Base-by-base conservation (phyloP, 1,140 invertebrate genomes). In the Gonatopus flavifemur region DNA sequence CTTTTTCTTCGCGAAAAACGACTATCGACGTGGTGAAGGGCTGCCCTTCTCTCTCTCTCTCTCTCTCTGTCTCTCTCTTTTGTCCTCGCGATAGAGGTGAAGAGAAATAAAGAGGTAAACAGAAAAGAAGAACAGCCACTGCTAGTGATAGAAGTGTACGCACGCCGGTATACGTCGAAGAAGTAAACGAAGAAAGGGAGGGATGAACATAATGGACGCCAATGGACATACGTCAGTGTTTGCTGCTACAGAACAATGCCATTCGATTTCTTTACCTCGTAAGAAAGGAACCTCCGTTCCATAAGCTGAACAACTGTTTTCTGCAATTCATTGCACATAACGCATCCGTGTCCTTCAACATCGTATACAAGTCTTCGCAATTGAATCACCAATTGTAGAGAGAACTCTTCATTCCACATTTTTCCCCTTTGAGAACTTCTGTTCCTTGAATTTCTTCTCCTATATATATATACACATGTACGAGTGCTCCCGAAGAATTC, bases 211-310 rank as follows among this genome's bases (percentile, higher is more conserved):
- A 61, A 61, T 49, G 49, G 60, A 49, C 49, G 36, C 35, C 43
- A 49, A 32, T 51, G 41, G 33, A 59, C 44, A 40, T 55, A 56
- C 45, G 52, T 61, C 54, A 60, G 44, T 33, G 52, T 56, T 41
- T 47, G 19, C 28, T 39, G 49, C 36, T 48, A 40, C 39, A 47
- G 59, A 60, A 59, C 37, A 52, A 48, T 56, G 40, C 45, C 28
- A 33, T 48, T 47, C 42, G 31, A 20, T 19, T 42, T 48, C 52
- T 49, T 46, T 36, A 41, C 21, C 33, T 21, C 15, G 12, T 3
- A 40, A 45, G n/a, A n/a, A n/a, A n/a, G n/a, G n/a, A n/a, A n/a
- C n/a, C n/a, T n/a, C n/a, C n/a, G n/a, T n/a, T n/a, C n/a, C n/a
- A n/a, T n/a, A n/a, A n/a, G n/a, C n/a, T n/a, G n/a, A n/a, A n/a